Evolutionary conservation across 2,113 vertebrate species (phyloP).

Genomic region (Vulpes vulpes): DNA sequence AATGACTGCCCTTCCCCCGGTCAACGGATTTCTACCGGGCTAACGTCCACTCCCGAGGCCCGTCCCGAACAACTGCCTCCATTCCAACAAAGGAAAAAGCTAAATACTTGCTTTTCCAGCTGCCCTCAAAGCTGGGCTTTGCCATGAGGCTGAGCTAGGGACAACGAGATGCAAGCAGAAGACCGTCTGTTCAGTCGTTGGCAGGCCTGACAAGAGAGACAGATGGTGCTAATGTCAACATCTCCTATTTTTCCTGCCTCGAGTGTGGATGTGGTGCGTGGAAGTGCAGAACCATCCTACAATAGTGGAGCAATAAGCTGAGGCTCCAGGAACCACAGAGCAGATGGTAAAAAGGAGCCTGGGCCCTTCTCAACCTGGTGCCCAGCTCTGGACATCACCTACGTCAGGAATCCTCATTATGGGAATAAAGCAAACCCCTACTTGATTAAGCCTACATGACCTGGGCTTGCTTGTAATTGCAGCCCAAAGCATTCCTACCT

Average conservation of each 20-base stretch:
- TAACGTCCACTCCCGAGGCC: neutral
- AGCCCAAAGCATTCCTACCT: neutral
- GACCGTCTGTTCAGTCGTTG: neutral
- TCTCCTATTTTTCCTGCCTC: conserved; percentile 7
- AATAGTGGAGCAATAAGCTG: neutral
- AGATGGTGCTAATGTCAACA: neutral
- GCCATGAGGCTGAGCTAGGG: neutral
- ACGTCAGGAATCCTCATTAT: neutral
- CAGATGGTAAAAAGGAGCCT: neutral
- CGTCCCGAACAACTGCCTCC: neutral
- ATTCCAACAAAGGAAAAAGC: neutral
- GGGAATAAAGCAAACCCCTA: neutral
- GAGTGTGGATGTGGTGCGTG: neutral
- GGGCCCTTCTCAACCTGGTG: neutral
- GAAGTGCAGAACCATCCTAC: neutral
- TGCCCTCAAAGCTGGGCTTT: conserved; percentile 10
- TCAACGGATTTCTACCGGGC: neutral
- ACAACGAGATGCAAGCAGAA: neutral
- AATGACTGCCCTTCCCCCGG: neutral
- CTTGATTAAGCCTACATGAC: neutral
- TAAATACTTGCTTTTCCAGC: conserved; percentile 4
- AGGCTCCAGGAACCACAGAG: neutral
- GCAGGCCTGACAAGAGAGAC: neutral
- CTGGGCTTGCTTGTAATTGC: neutral
- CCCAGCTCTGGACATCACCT: neutral